Base-by-base conservation (phyloP, 2,888 invertebrate species). In the Standfussiana lucernea region DNA sequence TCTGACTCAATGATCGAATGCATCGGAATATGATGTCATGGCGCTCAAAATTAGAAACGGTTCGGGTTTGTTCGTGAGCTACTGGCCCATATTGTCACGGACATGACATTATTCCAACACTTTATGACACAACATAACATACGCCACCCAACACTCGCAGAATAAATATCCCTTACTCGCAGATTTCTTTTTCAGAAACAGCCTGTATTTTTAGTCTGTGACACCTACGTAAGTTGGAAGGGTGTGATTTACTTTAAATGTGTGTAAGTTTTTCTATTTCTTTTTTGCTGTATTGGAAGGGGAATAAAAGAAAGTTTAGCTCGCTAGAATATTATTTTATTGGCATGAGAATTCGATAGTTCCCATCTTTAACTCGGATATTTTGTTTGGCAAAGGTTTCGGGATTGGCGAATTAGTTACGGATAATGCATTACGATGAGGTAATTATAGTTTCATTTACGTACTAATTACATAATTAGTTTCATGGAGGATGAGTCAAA, bases 11-110 rank as follows among this genome's bases (percentile, higher is more conserved):
- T 84, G 75, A 86, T 84, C 80, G 75, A 77, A 78, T 86, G 85
- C 85, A 88, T 87, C 69, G 77, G 53, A 76, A 86, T 75, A 88
- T 91, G 91, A 92, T 91, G 90, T 92, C 92, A 92, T 90, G 75
- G 77, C 40, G 75, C 37, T 85, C 86, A 77, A 85, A 91, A 89
- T 91, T 91, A 91, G 91, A 91, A 92, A 85, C 89, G 53, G 82
- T 75, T 65, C 68, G 80, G 69, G 76, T 79, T 75, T 81, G 77
- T 77, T 84, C 84, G 82, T 84, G 85, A 84, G 85, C 85, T 81
- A 88, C 83, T 88, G 88, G 78, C 89, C 89, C 88, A 90, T 91
- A 91, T 90, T 92, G 92, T 93, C 92, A 91, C 91, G 89, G 84
- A 89, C 89, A 80, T 82, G 80, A 83, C 89, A 91, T 93, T 88